A percentile compares a stretch with the other conserved stretches of the same genome.
These are phyloP conservation scores for Nycticorax nycticorax DNA, from an alignment of 2,113 vertebrate species.

Conservation along the genomic window DNA sequence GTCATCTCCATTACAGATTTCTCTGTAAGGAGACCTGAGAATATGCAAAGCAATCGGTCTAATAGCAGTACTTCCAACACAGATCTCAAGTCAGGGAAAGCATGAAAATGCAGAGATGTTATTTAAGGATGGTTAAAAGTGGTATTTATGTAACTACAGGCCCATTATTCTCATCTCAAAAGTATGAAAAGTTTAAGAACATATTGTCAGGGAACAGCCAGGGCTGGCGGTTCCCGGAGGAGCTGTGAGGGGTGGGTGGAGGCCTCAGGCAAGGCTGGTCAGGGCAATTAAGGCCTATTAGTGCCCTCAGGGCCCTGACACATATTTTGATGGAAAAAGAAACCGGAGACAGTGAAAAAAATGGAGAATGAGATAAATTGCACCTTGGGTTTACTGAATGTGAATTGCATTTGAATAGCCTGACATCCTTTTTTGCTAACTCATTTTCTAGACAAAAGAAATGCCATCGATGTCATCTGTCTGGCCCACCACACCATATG, in stretches of 20 bases:
- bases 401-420: background rate
- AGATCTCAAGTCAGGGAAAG: background rate
- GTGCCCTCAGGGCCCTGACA: background rate
- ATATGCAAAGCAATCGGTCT: background rate
- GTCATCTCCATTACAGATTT: background rate
- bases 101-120: background rate
- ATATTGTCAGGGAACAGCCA: background rate
- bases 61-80: background rate
- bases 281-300: background rate
- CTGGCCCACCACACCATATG: background rate
- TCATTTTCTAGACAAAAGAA: conserved; percentile 41
- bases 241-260: background rate
- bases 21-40: background rate
- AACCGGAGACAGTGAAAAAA: background rate
- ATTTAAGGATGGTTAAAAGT: background rate
- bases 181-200: background rate
- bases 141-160: background rate
- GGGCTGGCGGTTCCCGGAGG: background rate
- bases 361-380: background rate
- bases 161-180: background rate
- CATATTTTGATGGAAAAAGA: background rate
- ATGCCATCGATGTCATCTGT: background rate
- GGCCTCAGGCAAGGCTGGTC: background rate
- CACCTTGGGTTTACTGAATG: background rate
- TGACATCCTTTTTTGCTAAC: background rate